Base-by-base conservation (phyloP, 2,888 invertebrate species). In the Hirtodrosophila trivittata region DNA sequence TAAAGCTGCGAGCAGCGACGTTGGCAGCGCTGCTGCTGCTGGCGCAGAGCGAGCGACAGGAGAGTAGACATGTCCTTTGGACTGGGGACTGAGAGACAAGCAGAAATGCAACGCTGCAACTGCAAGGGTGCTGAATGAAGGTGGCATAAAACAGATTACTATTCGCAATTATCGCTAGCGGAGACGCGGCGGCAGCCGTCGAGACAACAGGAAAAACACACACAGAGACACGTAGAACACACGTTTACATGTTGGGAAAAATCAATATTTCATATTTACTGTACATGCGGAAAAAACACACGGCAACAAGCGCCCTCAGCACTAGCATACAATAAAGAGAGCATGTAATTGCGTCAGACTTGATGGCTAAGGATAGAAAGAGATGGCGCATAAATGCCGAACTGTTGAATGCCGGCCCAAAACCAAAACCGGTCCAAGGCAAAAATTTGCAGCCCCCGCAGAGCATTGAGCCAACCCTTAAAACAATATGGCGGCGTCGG, bases 361-460 rank as follows among this genome's bases (percentile, higher is more conserved):
- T 13, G n/a, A 16, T 18, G 26, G 16, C n/a, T 7, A n/a, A 9
- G 0, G 28, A 50, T 16, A 38, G 46, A 72, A 33, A 30, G 60
- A 71, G 72, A 60, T 9, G 35, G 46, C 37, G 26, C 28, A 51
- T 46, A 66, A 76, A 75, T 67, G 82, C 86, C 86, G 87, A 87
- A 87, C 87, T 87, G 88, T 87, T 87, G 87, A 87, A 88, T 87
- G 87, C 83, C 77, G 86, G 75, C 25, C 71, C 71, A 14, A 21
- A 5, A 21, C 18, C 18, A 43, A 28, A 55, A 67, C 56, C 56
- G 57, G 66, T 51, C 43, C 35, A 56, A 58, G 49, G 47, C 39
- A 47, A 28, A 41, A 35, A 49, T 37, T 65, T 71, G 71, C 82
- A 77, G 71, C 72, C 71, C 64, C 55, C 73, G 10, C 56, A 12